A percentile compares a stretch with the other conserved stretches of the same genome.
Conservation (phyloP, 2,113 vertebrate genomes). For the Oreochromis niloticus region DNA sequence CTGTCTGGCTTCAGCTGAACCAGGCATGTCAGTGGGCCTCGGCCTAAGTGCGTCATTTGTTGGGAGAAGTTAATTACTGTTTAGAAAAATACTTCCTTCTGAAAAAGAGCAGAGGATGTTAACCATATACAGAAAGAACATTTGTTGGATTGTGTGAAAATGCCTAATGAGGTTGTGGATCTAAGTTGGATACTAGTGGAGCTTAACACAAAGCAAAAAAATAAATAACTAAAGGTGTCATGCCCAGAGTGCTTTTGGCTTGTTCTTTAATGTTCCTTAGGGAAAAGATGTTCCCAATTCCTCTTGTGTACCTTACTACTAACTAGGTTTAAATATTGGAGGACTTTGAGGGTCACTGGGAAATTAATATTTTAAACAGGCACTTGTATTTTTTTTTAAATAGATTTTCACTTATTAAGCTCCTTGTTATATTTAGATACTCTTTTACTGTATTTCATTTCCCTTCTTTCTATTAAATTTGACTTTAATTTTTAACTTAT, state of each 20-base stretch:
- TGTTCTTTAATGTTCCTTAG: neutral
- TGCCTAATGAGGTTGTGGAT: neutral
- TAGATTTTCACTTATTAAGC: neutral
- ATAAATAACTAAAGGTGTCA: neutral
- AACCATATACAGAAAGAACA: neutral
- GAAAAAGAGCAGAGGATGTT: neutral
- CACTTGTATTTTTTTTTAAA: neutral
- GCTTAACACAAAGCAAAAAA: neutral
- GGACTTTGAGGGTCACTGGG: neutral
- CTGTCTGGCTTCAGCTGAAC: neutral
- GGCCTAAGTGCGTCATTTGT: neutral
- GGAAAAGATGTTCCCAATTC: neutral
- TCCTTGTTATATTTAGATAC: neutral
- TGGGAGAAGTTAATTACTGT: neutral
- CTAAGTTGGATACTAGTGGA: neutral
- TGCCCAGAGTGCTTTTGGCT: neutral
- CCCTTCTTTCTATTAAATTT: neutral
- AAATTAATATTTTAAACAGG: neutral
- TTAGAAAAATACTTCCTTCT: neutral
- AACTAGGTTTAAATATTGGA: neutral
- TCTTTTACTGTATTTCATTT: neutral
- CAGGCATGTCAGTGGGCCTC: neutral
- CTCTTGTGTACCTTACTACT: neutral
- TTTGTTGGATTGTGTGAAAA: neutral
- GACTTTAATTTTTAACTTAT: neutral